phyloP scores from a whole-genome alignment of 1,140 invertebrate species.

The Drosophila gunungcola region DNA sequence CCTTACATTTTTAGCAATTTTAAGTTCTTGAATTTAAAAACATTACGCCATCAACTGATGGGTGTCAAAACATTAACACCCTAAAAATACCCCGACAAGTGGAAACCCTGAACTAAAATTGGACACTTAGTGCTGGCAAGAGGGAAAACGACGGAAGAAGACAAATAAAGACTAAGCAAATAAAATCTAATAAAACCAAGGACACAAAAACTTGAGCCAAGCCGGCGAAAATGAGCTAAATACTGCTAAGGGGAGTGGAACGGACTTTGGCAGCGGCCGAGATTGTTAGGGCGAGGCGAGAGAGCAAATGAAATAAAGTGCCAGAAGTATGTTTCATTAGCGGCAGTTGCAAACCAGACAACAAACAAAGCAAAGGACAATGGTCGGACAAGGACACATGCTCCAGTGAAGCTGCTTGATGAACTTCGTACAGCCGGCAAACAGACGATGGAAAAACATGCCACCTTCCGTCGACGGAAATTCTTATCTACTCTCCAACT shows the following conservation, averaged over 20 bases:
- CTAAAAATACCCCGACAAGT: constrained; percentile 11
- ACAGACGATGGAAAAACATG: constrained; percentile 21
- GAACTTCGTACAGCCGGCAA: constrained; percentile 29
- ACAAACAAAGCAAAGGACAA: constrained; percentile 56
- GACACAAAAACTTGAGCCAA: constrained; percentile 67
- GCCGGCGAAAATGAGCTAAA: constrained; percentile 67
- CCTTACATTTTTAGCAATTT: not conserved
- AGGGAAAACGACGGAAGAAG: constrained; percentile 52
- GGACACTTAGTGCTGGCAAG: constrained; percentile 59
- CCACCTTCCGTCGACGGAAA: constrained; percentile 9
- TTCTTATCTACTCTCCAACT: constrained; percentile 16
- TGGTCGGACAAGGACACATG: constrained; percentile 59
- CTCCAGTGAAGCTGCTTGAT: constrained; percentile 43
- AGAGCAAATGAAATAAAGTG: constrained; percentile 76
- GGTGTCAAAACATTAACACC: constrained; percentile 48
- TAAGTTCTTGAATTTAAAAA: not conserved
- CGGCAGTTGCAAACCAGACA: constrained; percentile 69
- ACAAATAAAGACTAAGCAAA: constrained; percentile 82
- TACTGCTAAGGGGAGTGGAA: constrained; percentile 20
- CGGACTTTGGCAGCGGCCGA: not conserved
- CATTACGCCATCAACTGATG: not conserved
- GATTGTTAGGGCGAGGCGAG: constrained; percentile 27
- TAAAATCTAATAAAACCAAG: constrained; percentile 80
- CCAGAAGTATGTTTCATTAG: constrained; percentile 79
- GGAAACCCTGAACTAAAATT: constrained; percentile 54